phyloP scores from a whole-genome alignment of 2,888 invertebrate genomes.

The Lycaena phlaeas region DNA sequence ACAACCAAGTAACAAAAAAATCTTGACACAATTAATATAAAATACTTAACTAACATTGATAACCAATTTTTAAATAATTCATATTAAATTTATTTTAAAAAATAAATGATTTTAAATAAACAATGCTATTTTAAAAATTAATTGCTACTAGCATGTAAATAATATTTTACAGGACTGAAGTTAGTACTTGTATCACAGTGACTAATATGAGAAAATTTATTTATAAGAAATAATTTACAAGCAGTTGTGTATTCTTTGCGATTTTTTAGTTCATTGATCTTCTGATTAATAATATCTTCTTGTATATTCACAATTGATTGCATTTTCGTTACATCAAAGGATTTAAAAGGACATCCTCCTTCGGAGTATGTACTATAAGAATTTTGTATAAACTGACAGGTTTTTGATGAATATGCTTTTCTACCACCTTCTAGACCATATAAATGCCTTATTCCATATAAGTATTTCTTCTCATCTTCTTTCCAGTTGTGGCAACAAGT shows the following conservation, averaged over 20 bases:
- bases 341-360: slow-evolving; percentile 77
- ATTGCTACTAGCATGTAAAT: slow-evolving; percentile 20
- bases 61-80: no score
- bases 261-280: slow-evolving; percentile 40
- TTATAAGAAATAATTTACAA: slow-evolving; percentile 36
- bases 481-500: slow-evolving; percentile 77
- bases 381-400: slow-evolving; percentile 72
- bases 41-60: no score
- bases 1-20: no score
- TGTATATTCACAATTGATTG: slow-evolving; percentile 34
- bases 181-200: slow-evolving; percentile 43
- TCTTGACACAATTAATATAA: no score
- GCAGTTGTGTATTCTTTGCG: slow-evolving; percentile 37
- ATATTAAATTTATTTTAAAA: no score
- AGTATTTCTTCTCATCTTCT: slow-evolving; percentile 73
- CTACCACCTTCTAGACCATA: slow-evolving; percentile 81
- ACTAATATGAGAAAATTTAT: slow-evolving; percentile 17
- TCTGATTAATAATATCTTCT: slow-evolving; percentile 27
- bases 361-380: slow-evolving; percentile 64
- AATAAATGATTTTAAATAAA: neutral
- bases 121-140: neutral
- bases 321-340: slow-evolving; percentile 63
- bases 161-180: slow-evolving; percentile 58
- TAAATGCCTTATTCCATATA: slow-evolving; percentile 79
- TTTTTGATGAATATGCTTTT: slow-evolving; percentile 73